A percentile compares a stretch with the other conserved stretches of the same genome.
phyloP scores from a whole-genome alignment of 2,888 invertebrate species.

The Cheilosia vernalis region DNA sequence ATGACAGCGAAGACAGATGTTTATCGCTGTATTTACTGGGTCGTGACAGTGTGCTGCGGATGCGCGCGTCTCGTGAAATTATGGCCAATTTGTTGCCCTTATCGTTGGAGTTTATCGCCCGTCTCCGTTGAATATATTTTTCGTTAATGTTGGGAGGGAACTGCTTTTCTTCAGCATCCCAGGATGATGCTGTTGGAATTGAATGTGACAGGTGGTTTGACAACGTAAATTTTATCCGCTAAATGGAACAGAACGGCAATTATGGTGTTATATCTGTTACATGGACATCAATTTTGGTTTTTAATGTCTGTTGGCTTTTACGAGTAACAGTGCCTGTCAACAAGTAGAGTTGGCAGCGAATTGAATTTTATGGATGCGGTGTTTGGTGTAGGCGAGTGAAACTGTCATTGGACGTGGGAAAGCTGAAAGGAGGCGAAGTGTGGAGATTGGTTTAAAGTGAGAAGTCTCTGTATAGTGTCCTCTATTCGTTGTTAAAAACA shows the following conservation, averaged over 20 bases:
- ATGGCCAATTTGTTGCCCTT: conserved; percentile 60
- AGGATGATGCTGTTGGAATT: background rate
- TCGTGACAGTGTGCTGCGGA: conserved; percentile 13
- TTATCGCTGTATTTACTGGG: conserved; percentile 42
- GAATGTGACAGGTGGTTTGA: conserved; percentile 31
- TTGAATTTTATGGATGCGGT: background rate
- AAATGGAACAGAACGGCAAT: conserved; percentile 32
- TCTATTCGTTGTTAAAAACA: too few species aligned
- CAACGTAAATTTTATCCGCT: conserved; percentile 20
- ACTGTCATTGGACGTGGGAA: too few species aligned
- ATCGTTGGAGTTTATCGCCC: conserved; percentile 40
- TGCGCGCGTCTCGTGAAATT: conserved; percentile 28
- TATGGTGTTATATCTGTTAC: conserved; percentile 2
- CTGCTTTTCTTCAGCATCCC: background rate
- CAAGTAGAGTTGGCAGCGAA: background rate
- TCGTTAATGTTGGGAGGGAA: conserved; percentile 8
- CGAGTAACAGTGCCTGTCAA: too few species aligned
- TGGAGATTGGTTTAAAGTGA: too few species aligned
- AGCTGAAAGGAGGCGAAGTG: too few species aligned
- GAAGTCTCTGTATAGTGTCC: too few species aligned
- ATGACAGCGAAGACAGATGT: conserved; percentile 63
- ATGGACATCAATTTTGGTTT: background rate
- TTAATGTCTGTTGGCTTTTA: background rate
- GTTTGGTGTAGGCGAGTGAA: too few species aligned
- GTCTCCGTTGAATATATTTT: conserved; percentile 9